These are phyloP conservation scores for Oeneis ivallda DNA, from an alignment of 2,888 invertebrate species.

Conservation along the genomic window DNA sequence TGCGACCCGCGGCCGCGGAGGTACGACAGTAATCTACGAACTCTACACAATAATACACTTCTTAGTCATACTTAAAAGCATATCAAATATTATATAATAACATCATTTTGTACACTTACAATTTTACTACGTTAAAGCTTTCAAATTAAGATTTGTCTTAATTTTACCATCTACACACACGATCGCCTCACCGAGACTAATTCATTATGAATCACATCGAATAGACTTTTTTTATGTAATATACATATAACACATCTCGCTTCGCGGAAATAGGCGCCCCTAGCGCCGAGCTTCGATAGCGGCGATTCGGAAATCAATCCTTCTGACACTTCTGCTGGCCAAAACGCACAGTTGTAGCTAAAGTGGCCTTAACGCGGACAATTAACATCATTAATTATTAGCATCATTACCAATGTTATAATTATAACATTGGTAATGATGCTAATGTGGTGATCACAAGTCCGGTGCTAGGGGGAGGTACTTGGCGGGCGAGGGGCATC, in stretches of 20 bases:
- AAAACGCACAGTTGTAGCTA: too few species aligned
- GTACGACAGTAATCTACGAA: conserved; percentile 2
- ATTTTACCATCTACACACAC: conserved; percentile 56
- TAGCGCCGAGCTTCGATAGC: neutral
- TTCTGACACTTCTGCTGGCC: too few species aligned
- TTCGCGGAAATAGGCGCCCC: conserved; percentile 19
- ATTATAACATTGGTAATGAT: neutral
- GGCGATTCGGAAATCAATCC: too few species aligned
- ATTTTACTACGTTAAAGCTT: conserved; percentile 70
- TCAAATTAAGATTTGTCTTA: conserved; percentile 73
- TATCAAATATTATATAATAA: conserved; percentile 47
- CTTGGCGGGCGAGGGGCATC: neutral
- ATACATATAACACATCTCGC: conserved; percentile 46
- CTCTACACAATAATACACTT: conserved; percentile 35
- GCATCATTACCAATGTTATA: too few species aligned
- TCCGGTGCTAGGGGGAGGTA: neutral
- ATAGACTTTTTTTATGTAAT: conserved; percentile 48
- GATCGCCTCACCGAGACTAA: conserved; percentile 52
- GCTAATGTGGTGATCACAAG: neutral
- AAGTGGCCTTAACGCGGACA: neutral
- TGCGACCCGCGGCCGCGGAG: too few species aligned
- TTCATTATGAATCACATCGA: conserved; percentile 55
- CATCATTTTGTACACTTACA: conserved; percentile 66
- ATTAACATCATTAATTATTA: too few species aligned
- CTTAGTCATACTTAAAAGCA: conserved; percentile 48